Evolutionary conservation across 2,797 vertebrate genomes (phyloP), one percentile per base, ranked within the genome.

Genomic region (Spinus olivaceus): DNA sequence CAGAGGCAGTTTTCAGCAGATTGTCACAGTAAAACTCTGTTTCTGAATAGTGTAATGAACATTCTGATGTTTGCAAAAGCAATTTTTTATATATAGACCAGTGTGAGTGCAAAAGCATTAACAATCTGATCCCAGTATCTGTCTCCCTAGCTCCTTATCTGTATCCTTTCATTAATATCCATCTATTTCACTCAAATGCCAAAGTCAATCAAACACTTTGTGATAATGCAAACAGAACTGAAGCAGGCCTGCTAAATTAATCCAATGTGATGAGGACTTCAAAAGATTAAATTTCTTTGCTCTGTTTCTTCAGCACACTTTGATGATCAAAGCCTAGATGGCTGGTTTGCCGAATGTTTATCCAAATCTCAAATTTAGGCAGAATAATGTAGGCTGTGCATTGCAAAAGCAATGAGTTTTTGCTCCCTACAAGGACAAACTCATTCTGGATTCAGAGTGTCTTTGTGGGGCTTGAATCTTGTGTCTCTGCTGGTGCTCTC

Each of bases 31-130:
- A 96, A 97, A 97, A 93, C 96, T 96, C 88, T 46, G 0, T 93
- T 97, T 96, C 90, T 97, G 97, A 98, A 98, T 97, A 96, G 94
- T 94, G 71, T 97, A 94, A 98, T 97, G 97, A 98, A 93, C 25
- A 32, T 96, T 97, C 95, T 95, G 96, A 94, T 91, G 81, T 94
- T 76, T 95, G 94, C 80, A 94, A 96, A 97, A 96, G 90, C 70
- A 8, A 33, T 84, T 92, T 95, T 88, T 96, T 89, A 92, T 83
- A 76, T 93, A 94, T 57, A 94, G 86, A 65, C 14, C 94, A 96
- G 88, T 88, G 50, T 69, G 70, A 97, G 93, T 86, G 94, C 84
- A 56, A 61, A 79, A 95, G 41, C 66, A 63, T 54, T 65, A 69
- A 66, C 88, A 74, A 9, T 61, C 78, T 83, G 86, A 86, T 59